Percentiles rank a stretch among this genome's conserved stretches.
Conservation (phyloP, 2,888 invertebrate genomes). For the Allygus modestus region DNA sequence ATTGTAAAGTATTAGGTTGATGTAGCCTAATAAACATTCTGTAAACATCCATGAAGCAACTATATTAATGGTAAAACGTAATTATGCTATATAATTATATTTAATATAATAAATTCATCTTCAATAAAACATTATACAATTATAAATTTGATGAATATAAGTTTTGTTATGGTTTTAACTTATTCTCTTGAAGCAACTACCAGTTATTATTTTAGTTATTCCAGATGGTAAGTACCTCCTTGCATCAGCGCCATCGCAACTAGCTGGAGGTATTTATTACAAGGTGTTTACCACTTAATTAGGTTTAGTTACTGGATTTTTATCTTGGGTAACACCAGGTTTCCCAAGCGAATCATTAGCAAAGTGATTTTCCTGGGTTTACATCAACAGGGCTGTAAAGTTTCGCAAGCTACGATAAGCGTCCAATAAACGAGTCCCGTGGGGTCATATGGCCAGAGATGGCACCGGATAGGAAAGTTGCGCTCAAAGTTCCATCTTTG, state of each 20-base stretch:
- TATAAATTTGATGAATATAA: no score
- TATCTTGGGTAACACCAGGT: background rate
- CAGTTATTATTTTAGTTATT: no score
- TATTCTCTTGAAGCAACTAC: no score
- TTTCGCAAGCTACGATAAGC: background rate
- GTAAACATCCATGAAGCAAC: no score
- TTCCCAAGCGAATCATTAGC: background rate
- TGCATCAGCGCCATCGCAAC: background rate
- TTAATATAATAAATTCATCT: no score
- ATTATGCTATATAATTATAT: no score
- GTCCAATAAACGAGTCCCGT: background rate
- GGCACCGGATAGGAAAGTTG: background rate
- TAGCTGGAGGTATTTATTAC: background rate
- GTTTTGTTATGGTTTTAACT: no score
- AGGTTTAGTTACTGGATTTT: background rate
- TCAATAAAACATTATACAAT: no score
- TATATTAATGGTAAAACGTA: no score
- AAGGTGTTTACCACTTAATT: background rate
- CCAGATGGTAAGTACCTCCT: background rate
- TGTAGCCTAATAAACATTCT: no score
- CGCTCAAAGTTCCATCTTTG: background rate
- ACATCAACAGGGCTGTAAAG: background rate
- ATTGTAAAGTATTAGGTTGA: no score
- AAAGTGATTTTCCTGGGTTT: background rate
- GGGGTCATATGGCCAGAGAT: slow-evolving; percentile 4